Conservation (phyloP, 2,113 vertebrate species). For the Bufo gargarizans region DNA sequence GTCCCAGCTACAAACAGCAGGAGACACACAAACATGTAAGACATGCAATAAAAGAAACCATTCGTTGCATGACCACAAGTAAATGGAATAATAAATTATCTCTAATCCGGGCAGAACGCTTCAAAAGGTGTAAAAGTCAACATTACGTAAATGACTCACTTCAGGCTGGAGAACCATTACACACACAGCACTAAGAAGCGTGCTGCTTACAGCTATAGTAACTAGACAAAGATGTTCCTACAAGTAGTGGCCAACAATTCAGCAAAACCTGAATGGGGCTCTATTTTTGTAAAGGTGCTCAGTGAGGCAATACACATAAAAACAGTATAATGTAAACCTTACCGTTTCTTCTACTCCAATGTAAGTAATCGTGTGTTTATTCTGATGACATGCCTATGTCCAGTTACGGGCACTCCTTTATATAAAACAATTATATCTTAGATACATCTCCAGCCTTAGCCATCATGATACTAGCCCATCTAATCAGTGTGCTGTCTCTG, state of each 20-base stretch:
- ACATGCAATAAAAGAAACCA: conserved; percentile 34
- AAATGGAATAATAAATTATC: conserved; percentile 32
- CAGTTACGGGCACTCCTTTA: too few species aligned
- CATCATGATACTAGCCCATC: too few species aligned
- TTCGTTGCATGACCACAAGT: conserved; percentile 43
- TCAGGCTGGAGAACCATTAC: neutral
- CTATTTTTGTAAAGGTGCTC: too few species aligned
- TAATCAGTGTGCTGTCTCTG: too few species aligned
- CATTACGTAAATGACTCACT: neutral
- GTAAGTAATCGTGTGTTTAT: too few species aligned
- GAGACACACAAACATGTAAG: conserved; percentile 43
- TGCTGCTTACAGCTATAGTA: neutral
- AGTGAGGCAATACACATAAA: neutral
- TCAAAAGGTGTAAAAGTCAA: conserved; percentile 39
- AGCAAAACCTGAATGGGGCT: neutral
- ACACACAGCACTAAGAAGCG: neutral
- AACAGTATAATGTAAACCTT: too few species aligned
- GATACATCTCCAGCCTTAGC: too few species aligned
- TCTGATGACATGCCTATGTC: too few species aligned
- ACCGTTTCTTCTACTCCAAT: too few species aligned
- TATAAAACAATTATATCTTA: too few species aligned
- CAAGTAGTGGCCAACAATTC: neutral
- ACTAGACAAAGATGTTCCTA: neutral
- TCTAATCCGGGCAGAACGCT: neutral
- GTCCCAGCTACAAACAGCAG: conserved; percentile 81